Percentiles rank a stretch among this genome's conserved stretches.
Evolutionary conservation across 2,888 invertebrate genomes (phyloP).

Genomic region (Axea sp.): DNA sequence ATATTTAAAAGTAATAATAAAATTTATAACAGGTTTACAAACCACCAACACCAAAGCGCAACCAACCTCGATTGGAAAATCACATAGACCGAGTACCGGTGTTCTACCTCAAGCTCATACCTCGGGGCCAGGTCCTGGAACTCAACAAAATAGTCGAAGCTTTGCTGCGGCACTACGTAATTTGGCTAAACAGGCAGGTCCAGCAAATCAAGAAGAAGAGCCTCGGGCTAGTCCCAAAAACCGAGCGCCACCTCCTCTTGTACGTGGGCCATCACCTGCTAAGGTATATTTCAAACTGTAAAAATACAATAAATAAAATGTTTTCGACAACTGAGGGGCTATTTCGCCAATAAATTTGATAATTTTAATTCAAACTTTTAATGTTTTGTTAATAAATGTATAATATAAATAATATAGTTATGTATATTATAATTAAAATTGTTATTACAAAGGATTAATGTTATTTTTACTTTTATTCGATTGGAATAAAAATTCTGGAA

Average conservation of each 20-base stretch:
- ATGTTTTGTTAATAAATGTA: no score
- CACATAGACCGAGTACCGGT: constrained; percentile 76
- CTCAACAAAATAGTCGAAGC: constrained; percentile 81
- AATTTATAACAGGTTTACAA: constrained; percentile 71
- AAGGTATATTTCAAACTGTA: constrained; percentile 68
- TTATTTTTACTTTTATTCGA: no score
- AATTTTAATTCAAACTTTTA: no score
- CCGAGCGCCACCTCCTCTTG: constrained; percentile 80
- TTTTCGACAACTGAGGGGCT: no score
- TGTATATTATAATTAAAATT: no score
- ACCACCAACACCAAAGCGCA: constrained; percentile 76
- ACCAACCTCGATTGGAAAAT: constrained; percentile 75
- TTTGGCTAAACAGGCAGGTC: constrained; percentile 94
- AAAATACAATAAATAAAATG: no score
- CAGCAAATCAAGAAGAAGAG: constrained; percentile 84
- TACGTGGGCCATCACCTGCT: constrained; percentile 76
- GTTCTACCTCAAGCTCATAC: constrained; percentile 77
- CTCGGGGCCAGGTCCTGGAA: constrained; percentile 76
- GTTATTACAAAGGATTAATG: no score
- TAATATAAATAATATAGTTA: no score
- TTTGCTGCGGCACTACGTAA: constrained; percentile 95
- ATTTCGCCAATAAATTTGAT: no score
- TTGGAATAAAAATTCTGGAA: no score
- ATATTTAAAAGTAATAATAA: no score
- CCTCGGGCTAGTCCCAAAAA: constrained; percentile 79